These are phyloP conservation scores for Philonicus albiceps DNA, from an alignment of 2,888 invertebrate species.

Conservation along the genomic window DNA sequence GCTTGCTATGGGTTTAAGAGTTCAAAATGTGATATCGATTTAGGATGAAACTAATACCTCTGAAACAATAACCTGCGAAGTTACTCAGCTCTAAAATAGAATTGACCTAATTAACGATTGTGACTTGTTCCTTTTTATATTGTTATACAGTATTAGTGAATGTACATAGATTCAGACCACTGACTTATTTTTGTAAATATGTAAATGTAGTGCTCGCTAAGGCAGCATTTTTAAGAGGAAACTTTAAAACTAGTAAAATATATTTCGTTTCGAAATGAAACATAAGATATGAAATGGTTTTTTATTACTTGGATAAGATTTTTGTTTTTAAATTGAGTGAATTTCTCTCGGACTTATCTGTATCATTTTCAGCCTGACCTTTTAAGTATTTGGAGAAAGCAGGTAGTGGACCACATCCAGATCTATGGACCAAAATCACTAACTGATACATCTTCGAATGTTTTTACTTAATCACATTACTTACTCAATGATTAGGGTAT, in stretches of 20 bases:
- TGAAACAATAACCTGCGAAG: not conserved
- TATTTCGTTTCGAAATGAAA: not conserved
- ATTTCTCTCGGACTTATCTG: not conserved
- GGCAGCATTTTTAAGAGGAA: not conserved
- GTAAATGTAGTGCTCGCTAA: not conserved
- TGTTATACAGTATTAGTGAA: slow-evolving; percentile 1
- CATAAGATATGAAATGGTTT: not conserved
- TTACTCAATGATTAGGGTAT: too few species aligned
- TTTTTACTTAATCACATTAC: too few species aligned
- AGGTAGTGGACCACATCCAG: too few species aligned
- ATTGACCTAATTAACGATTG: not conserved
- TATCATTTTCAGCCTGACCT: not conserved
- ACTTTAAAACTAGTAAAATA: slow-evolving; percentile 1
- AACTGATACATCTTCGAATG: too few species aligned
- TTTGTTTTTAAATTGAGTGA: too few species aligned
- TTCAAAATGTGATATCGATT: slow-evolving; percentile 6
- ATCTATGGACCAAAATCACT: too few species aligned
- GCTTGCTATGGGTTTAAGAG: not conserved
- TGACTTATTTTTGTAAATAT: slow-evolving; percentile 2
- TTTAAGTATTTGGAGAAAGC: too few species aligned
- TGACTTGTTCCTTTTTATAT: slow-evolving; percentile 15
- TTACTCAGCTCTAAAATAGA: not conserved
- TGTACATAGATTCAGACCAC: not conserved
- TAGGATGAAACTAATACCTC: slow-evolving; percentile 16
- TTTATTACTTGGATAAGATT: not conserved